Evolutionary conservation across 2,113 vertebrate species (phyloP), one percentile per base, ranked within the genome.

Genomic region (Mohoua ochrocephala): DNA sequence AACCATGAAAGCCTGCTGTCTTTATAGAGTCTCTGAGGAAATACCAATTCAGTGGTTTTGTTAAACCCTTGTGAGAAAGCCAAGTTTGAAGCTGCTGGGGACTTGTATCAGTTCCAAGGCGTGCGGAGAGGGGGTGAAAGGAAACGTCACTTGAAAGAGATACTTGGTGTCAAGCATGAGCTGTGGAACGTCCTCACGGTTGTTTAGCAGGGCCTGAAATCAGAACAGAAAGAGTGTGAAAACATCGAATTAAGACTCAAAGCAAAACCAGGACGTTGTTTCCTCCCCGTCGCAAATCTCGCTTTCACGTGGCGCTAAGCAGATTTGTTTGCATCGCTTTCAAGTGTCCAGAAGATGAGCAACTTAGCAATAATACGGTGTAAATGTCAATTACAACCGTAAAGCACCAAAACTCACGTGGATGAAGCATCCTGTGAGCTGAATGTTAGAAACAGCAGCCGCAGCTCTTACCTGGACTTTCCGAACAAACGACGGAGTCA

Each of bases 141-240:
- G 99, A 97, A 99, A 99, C 0, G 97, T 99, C 97, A 99, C 99
- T 98, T 99, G 99, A 96, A 99, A 99, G 91, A 98, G 98, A 24
- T 99, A 98, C 68, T 99, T 98, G 81, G 98, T 97, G 44, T 99
- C 99, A 23, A 99, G 83, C 99, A 99, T 99, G 92, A 99, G 56
- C 79, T 99, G 99, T 3, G 98, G 93, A 7, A 97, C 97, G 7
- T 98, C 98, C 68, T 99, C 98, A 17, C 98, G 98, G 74, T 98
- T 98, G 80, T 97, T 99, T 8, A 99, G 97, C 90, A 99, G 87
- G 8, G 98, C 98, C 99, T 99, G 97, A 77, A 98, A 98, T 67
- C 33, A 93, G 47, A 97, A 96, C 27, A 97, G 52, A 94, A 63
- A 95, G 84, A 50, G 52, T 15, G 53, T 74, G 67, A 69, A 60